Evolutionary conservation across 2,888 invertebrate species (phyloP), one percentile per base, ranked within the genome.

Genomic region (Erebia epiphron): DNA sequence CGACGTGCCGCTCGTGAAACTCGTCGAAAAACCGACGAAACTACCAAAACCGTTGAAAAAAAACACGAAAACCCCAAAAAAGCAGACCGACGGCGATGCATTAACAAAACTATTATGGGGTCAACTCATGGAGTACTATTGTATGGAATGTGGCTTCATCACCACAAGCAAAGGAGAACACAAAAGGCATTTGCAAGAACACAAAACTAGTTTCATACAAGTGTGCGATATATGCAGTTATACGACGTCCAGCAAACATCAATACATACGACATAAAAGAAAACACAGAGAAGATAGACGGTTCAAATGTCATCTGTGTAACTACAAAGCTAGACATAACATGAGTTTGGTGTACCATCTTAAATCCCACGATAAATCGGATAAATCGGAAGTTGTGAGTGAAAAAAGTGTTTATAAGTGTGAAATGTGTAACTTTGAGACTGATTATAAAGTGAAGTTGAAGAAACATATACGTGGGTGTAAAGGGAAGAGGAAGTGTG

Each of bases 311-410:
- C 83, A 86, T 0, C n/a, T 87, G 0, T 91, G 92, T 26, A 80
- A 80, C 0, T 91, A 86, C 35, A 79, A 78, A n/a, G 88, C 91
- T 0, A 81, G 81, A 0, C 88, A 90, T 18, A 83, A 83, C 43
- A 90, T 91, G 89, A 87, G 86, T 26, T 21, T 92, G 0, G 75
- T 87, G 0, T 90, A 89, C 60, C 92, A 92, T 68, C 16, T 92
- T 7, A 86, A 86, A 14, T 78, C 82, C 0, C 91, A 92, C 13
- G 70, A 71, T 14, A 50, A n/a, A 35, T 35, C n/a, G 3, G 49
- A 50, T 13, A 50, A 14, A 5, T 26, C 26, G 2, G 13, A 46
- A 13, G 13, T 13, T 52, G 69, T 68, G 46, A 72, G 50, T 9
- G 43, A 43, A 0, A 69, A 68, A 5, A 21, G 65, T 1, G 72